Evolutionary conservation across 1,140 invertebrate genomes (phyloP), one percentile per base, ranked within the genome.

Genomic region (Wasmannia auropunctata): DNA sequence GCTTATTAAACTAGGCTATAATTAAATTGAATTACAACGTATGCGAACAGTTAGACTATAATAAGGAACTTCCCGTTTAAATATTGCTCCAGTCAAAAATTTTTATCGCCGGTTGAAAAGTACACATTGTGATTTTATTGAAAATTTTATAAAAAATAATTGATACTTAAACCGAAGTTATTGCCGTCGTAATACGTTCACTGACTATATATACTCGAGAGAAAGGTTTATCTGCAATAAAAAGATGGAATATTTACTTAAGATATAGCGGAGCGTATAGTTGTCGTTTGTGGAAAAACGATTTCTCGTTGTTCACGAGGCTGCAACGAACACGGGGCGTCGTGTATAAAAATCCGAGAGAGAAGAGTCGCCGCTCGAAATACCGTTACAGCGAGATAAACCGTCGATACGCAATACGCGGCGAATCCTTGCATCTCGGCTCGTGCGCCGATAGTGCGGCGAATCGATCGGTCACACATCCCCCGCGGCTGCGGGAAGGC

Each of bases 381-480:
- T 69, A 72, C 79, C 79, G 79, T 83, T 83, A 74, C 0, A 22
- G 25, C 62, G 34, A 81, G 79, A 81, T 81, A 70, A 81, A 81
- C 37, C 34, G 22, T 46, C 11, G 25, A 81, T 72, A 81, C 63
- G 65, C 63, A 56, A 69, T 43, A 22, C 11, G 22, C 46, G 46
- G 34, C 34, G 34, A 40, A 80, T 80, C 34, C 16, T 80, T 69
- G 54, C 51, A 51, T 34, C 11, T 46, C 76, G 56, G 14, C 70
- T 69, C 19, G 46, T 34, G 40, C 77, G 37, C 37, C 60, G n/a
- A 43, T 40, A 76, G 22, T n/a, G n/a, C 51, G 25, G 5, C 74
- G 79, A 87, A 88, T 91, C 83, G 88, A 87, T 90, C 85, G 51
- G 51, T 83, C 89, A 85, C 72, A 62, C 72, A 87, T 90, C 81